phyloP scores from a whole-genome alignment of 2,888 invertebrate species.

The Cybosia mesomella region DNA sequence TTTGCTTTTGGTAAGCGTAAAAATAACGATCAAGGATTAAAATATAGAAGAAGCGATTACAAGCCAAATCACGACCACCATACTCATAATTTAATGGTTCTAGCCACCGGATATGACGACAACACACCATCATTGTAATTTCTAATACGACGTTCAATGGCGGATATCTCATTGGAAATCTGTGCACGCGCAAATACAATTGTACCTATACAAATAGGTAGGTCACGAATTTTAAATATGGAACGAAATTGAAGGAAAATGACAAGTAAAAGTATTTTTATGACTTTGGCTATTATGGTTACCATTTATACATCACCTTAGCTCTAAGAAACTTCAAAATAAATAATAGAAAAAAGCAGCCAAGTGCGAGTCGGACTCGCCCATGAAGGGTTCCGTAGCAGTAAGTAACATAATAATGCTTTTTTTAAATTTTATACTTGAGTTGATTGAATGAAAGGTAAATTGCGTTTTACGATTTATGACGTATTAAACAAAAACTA shows the following conservation, averaged over 20 bases:
- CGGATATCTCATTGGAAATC: conserved; percentile 61
- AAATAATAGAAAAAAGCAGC: too few species aligned
- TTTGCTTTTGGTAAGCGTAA: not conserved
- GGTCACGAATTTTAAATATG: conserved; percentile 49
- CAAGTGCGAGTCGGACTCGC: too few species aligned
- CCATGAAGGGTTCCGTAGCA: too few species aligned
- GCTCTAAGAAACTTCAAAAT: too few species aligned
- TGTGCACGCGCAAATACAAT: conserved; percentile 56
- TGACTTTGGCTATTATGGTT: not conserved
- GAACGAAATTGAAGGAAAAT: conserved; percentile 41
- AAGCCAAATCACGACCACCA: conserved; percentile 39
- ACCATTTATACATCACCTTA: too few species aligned
- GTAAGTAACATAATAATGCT: too few species aligned
- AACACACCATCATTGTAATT: conserved; percentile 58
- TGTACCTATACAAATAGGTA: conserved; percentile 45
- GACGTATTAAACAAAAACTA: too few species aligned
- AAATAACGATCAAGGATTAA: not conserved
- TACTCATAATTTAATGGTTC: conserved; percentile 40
- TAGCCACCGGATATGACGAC: conserved; percentile 65
- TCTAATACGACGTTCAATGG: conserved; percentile 50
- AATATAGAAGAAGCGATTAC: conserved; percentile 32
- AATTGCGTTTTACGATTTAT: too few species aligned
- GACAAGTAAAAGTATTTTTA: not conserved
- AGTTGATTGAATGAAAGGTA: too few species aligned
- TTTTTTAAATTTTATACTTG: too few species aligned